Percentiles rank a stretch among this genome's conserved stretches.
Evolutionary conservation across 2,888 invertebrate genomes (phyloP).

Genomic region (Megastigmus dorsalis): DNA sequence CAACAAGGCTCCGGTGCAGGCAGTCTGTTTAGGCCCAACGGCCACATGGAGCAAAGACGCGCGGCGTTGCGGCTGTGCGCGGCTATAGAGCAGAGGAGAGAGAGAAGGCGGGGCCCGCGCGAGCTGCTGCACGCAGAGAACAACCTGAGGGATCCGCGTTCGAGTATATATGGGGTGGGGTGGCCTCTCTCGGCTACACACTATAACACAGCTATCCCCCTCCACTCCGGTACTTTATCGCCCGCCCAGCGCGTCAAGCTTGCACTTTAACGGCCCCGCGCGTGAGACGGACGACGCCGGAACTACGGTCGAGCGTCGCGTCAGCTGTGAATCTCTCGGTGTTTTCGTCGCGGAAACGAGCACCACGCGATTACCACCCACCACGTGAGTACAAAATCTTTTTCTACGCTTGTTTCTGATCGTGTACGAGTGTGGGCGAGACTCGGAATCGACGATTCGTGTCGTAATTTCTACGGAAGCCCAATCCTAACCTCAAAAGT

Average conservation of each 20-base stretch:
- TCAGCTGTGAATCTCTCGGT: constrained; percentile 63
- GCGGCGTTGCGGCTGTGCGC: not conserved
- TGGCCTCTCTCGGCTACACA: constrained; percentile 51
- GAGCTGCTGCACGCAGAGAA: no score
- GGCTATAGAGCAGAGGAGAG: constrained; percentile 42
- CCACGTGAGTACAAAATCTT: constrained; percentile 21
- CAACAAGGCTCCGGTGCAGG: no score
- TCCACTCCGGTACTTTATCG: constrained; percentile 54
- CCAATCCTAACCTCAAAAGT: constrained; percentile 50
- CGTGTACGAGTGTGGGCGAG: not conserved
- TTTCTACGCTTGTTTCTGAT: not conserved
- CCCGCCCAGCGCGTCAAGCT: constrained; percentile 51
- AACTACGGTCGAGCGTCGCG: constrained; percentile 69
- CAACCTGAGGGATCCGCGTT: constrained; percentile 55
- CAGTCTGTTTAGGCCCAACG: constrained; percentile 52
- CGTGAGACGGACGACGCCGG: constrained; percentile 58
- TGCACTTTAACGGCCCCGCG: constrained; percentile 22
- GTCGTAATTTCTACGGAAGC: no score
- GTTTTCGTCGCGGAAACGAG: constrained; percentile 25
- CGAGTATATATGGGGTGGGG: no score
- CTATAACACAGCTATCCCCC: constrained; percentile 55
- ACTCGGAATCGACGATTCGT: not conserved
- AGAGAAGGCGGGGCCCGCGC: constrained; percentile 66
- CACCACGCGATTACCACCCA: not conserved
- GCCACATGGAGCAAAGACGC: constrained; percentile 54